These are phyloP conservation scores for Thomomys bottae DNA, from an alignment of 2,113 vertebrate species.

Conservation along the genomic window DNA sequence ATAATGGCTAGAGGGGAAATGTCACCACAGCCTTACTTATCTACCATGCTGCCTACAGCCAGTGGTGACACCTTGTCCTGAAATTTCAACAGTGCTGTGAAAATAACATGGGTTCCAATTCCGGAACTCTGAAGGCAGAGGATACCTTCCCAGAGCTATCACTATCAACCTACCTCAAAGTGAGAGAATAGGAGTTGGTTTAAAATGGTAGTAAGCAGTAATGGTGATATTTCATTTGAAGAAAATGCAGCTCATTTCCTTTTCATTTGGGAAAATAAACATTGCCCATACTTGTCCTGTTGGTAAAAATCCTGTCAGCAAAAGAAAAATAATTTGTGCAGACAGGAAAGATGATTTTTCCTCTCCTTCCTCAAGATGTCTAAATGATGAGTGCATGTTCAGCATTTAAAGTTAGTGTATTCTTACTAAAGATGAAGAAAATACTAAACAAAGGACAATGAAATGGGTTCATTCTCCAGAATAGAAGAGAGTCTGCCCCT, in stretches of 20 bases:
- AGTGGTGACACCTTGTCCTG: background rate
- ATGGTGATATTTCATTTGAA: background rate
- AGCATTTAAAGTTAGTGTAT: background rate
- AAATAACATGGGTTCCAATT: background rate
- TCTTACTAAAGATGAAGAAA: background rate
- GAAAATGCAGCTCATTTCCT: constrained; percentile 10
- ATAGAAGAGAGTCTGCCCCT: background rate
- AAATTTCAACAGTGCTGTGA: constrained; percentile 11
- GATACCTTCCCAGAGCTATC: background rate
- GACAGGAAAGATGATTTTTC: background rate
- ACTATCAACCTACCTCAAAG: background rate
- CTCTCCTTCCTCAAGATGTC: background rate
- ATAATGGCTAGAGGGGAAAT: constrained; percentile 14
- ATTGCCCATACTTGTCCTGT: background rate
- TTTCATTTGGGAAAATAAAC: constrained; percentile 43
- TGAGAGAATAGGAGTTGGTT: constrained; percentile 7
- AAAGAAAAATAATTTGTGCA: constrained; percentile 34
- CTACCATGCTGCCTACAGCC: background rate
- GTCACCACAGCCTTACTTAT: background rate
- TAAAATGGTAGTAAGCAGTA: background rate
- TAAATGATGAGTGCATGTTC: background rate
- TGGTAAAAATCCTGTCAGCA: constrained; percentile 18
- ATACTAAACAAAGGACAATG: background rate
- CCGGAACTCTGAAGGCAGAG: background rate
- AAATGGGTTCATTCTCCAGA: background rate